Evolutionary conservation across 1,140 invertebrate genomes (phyloP).

Genomic region (Phortica variegata): DNA sequence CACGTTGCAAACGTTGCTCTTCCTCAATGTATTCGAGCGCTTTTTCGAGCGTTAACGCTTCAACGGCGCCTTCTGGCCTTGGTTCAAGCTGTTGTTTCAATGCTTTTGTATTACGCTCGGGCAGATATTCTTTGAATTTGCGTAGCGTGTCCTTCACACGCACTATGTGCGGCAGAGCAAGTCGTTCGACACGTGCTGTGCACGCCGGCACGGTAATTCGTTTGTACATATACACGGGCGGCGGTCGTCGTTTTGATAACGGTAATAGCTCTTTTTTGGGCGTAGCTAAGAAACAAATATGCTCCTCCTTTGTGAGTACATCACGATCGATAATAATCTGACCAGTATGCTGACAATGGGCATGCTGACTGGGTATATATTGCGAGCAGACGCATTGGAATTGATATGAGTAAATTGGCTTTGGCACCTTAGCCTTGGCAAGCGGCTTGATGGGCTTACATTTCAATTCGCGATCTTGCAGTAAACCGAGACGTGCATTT

Average conservation of each 20-base stretch:
- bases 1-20: conserved; percentile 35
- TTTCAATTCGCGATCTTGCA: conserved; percentile 30
- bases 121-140: conserved; percentile 25
- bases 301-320: conserved; percentile 43
- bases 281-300: conserved; percentile 41
- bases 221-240: conserved; percentile 26
- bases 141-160: conserved; percentile 29
- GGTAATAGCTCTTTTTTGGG: conserved; percentile 35
- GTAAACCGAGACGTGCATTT: conserved; percentile 32
- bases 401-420: conserved; percentile 29
- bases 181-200: conserved; percentile 39
- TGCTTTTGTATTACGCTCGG: conserved; percentile 18
- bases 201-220: conserved; percentile 33
- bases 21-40: conserved; percentile 44
- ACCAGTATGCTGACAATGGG: conserved; percentile 39
- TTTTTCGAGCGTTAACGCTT: conserved; percentile 32
- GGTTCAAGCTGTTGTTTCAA: conserved; percentile 33
- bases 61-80: conserved; percentile 24
- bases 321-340: conserved; percentile 49
- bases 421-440: conserved; percentile 24
- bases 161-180: conserved; percentile 35
- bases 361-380: conserved; percentile 30
- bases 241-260: conserved; percentile 8
- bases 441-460: conserved; percentile 33
- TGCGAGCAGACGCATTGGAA: conserved; percentile 41